phyloP scores from a whole-genome alignment of 2,797 vertebrate genomes.

The Alosa sapidissima region DNA sequence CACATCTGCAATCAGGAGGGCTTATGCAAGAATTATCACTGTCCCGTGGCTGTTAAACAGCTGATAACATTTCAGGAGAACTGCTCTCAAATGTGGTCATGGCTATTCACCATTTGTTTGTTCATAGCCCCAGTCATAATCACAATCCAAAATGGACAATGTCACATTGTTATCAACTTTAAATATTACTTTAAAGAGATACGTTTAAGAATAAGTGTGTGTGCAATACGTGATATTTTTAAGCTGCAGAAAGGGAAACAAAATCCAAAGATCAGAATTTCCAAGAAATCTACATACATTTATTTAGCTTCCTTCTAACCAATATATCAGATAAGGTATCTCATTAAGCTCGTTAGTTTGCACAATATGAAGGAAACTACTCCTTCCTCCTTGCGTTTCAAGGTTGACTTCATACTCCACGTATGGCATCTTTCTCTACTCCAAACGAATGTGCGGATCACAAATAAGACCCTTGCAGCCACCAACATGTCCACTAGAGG shows the following conservation, averaged over 20 bases:
- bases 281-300: background rate
- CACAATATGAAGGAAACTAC: background rate
- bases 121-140: background rate
- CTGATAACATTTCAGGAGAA: slow-evolving; percentile 12
- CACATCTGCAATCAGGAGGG: slow-evolving; percentile 7
- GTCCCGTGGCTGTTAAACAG: slow-evolving; percentile 4
- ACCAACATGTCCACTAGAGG: slow-evolving; percentile 37
- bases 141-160: background rate
- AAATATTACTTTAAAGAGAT: slow-evolving; percentile 5
- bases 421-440: background rate
- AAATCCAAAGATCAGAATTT: background rate
- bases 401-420: background rate
- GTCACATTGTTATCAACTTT: background rate
- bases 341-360: background rate
- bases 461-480: background rate
- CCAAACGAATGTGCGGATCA: background rate
- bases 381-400: background rate
- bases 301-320: background rate
- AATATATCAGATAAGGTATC: background rate
- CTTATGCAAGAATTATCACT: slow-evolving; percentile 1
- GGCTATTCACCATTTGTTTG: slow-evolving; percentile 8
- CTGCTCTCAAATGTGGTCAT: slow-evolving; percentile 15
- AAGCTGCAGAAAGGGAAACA: background rate
- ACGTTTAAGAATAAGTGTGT: background rate
- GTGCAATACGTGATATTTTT: background rate